phyloP scores from a whole-genome alignment of 2,113 vertebrate genomes.

The Origma solitaria region DNA sequence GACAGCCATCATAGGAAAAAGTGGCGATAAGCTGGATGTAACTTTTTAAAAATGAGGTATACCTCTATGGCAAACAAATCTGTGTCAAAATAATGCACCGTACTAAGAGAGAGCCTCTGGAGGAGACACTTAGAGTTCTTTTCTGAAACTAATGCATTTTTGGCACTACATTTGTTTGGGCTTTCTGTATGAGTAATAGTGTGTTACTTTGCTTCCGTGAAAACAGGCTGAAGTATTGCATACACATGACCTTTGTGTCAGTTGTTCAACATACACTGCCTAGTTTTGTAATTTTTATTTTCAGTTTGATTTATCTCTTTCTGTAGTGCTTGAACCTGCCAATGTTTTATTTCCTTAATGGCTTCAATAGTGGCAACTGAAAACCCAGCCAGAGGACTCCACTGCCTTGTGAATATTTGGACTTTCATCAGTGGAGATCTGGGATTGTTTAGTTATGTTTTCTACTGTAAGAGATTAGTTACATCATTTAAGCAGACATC shows the following conservation, averaged over 20 bases:
- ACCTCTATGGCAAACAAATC: background rate
- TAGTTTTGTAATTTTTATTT: background rate
- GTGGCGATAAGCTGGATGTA: background rate
- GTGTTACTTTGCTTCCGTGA: background rate
- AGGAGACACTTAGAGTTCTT: background rate
- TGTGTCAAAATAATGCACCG: background rate
- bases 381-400: background rate
- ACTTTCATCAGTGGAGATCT: background rate
- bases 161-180: background rate
- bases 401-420: background rate
- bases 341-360: slow-evolving; percentile 2
- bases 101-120: background rate
- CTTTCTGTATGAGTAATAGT: background rate
- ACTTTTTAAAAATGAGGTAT: background rate
- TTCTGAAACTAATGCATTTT: background rate
- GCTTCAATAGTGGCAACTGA: background rate
- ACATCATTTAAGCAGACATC: background rate
- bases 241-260: background rate
- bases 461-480: background rate
- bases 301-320: background rate
- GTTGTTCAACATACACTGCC: background rate
- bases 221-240: background rate
- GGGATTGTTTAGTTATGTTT: background rate
- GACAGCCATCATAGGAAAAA: background rate
- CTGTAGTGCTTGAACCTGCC: background rate